Percentiles rank a stretch among this genome's conserved stretches.
phyloP scores from a whole-genome alignment of 2,797 vertebrate genomes.

The Xerus rutilus region DNA sequence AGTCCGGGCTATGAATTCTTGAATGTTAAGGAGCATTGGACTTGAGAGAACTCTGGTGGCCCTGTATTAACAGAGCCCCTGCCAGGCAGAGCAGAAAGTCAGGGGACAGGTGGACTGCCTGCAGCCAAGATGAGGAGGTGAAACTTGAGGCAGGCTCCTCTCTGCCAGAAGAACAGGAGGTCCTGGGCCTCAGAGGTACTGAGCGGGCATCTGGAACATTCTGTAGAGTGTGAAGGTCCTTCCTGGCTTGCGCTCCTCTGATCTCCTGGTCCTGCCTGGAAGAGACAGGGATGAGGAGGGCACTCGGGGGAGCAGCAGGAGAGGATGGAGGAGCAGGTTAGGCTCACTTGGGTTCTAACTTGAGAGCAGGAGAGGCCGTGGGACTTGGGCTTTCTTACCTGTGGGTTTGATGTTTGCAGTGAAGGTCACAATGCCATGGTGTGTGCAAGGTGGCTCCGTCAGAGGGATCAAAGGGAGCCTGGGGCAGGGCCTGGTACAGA shows the following conservation, averaged over 20 bases:
- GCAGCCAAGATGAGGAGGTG: neutral
- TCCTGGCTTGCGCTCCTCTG: neutral
- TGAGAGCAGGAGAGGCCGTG: neutral
- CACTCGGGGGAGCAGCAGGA: neutral
- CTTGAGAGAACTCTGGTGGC: constrained; percentile 64
- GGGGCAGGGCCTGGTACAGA: neutral
- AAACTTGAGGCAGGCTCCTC: no score
- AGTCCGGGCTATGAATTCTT: constrained; percentile 70
- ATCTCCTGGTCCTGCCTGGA: neutral
- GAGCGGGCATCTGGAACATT: neutral
- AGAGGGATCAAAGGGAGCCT: no score
- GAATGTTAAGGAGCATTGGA: constrained; percentile 74
- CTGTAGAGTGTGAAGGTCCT: neutral
- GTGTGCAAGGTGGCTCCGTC: neutral
- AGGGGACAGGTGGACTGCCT: neutral
- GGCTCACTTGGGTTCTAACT: neutral
- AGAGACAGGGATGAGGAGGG: no score
- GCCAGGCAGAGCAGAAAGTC: constrained; percentile 60
- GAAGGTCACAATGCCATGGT: no score
- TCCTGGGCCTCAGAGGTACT: neutral
- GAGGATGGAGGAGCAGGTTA: no score
- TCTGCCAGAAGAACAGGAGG: neutral
- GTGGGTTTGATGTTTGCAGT: neutral
- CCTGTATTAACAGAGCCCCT: constrained; percentile 39
- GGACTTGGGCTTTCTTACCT: neutral